These are phyloP conservation scores for Pseudorhiza aurosa DNA, from an alignment of 30 jellyfish, hydroid and myxozoan species.

Conservation along the genomic window DNA sequence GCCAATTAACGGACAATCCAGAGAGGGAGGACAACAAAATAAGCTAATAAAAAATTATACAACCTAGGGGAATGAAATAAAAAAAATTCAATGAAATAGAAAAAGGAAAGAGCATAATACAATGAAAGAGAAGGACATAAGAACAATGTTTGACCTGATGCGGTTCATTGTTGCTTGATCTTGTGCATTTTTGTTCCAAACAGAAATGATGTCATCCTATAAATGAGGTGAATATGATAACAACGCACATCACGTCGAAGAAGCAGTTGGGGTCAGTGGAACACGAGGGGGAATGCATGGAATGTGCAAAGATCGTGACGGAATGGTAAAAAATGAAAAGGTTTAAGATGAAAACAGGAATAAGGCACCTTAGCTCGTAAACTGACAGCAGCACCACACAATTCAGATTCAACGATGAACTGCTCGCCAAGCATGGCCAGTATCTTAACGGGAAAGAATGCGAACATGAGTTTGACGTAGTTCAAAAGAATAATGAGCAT, in stretches of 20 bases:
- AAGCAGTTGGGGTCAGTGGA: not conserved
- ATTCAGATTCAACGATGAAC: conserved; percentile 97
- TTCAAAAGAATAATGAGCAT: not conserved
- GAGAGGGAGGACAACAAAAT: too few species aligned
- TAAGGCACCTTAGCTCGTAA: conserved; percentile 79
- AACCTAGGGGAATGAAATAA: too few species aligned
- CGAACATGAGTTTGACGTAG: not conserved
- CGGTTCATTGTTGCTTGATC: conserved; percentile 91
- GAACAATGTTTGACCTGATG: too few species aligned
- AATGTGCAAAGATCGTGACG: too few species aligned
- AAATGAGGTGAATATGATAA: not conserved
- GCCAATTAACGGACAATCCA: too few species aligned
- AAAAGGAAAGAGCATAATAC: too few species aligned
- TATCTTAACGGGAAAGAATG: conserved; percentile 37
- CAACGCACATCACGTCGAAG: not conserved
- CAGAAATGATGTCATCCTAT: conserved; percentile 91
- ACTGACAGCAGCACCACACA: conserved; percentile 97
- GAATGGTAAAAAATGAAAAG: too few species aligned
- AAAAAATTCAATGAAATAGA: too few species aligned
- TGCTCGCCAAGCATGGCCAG: conserved; percentile 99
- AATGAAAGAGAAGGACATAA: too few species aligned
- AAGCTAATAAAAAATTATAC: too few species aligned
- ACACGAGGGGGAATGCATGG: too few species aligned
- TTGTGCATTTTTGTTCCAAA: conserved; percentile 93
- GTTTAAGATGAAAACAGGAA: not conserved